Base-by-base conservation (phyloP, 2,797 vertebrate species). In the Ispidina lecontei region DNA sequence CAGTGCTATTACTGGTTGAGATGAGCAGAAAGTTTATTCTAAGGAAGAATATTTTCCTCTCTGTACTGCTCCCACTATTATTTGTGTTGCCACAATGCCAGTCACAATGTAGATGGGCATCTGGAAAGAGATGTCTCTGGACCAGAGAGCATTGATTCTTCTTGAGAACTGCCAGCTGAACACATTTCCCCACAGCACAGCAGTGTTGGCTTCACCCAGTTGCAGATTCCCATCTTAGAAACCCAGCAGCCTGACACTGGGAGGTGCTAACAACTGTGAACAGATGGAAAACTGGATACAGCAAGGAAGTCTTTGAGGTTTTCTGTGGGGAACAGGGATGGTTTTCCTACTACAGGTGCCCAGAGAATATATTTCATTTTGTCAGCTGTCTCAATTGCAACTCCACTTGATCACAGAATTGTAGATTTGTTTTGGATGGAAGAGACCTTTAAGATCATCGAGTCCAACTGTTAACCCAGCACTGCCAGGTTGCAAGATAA, bases 51-150 rank as follows among this genome's bases (percentile, higher is more conserved):
- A 2, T 85, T 87, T 89, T 71, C n/a, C 37, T 68, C 16, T 8
- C 0, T 8, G 11, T 0, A 0, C 25, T 90, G 22, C 25, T 28
- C 29, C n/a, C 14, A 3, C 22, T 60, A 18, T 39, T 73, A 68
- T 35, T 85, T 68, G 46, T 65, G 33, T 39, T 47, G 17, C 85
- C 87, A 43, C 51, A 31, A 86, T 35, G 39, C 51, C 3, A 22
- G 49, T 9, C 62, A 2, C 69, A 58, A 37, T 51, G 11, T 21
- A 77, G 56, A 69, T 35, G 62, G 51, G 55, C 55, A 59, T 3
- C 46, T 8, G n/a, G 37, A 72, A 68, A 55, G 55, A 59, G 33
- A 7, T 25, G 14, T 55, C 62, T 47, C 49, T 51, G 51, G 69
- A 41, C 20, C 28, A 81, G 31, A 65, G 15, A 92, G 25, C 43